These are phyloP conservation scores for Hololepta plana DNA, from an alignment of 2,888 invertebrate species.

Conservation along the genomic window DNA sequence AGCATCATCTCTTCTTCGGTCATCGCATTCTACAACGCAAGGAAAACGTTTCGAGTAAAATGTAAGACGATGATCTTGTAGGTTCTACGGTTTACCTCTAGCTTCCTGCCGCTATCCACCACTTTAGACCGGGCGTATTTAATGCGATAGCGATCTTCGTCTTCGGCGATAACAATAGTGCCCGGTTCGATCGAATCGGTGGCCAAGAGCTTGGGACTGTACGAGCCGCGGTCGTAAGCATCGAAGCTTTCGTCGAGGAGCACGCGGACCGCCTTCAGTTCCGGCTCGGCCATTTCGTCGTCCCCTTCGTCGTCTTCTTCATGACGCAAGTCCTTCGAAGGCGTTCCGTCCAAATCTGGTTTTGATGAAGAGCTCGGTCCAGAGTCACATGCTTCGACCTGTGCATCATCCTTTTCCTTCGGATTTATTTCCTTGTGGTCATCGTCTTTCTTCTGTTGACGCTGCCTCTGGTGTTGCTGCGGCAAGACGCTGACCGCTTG, in stretches of 20 bases:
- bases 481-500: too few species aligned
- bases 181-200: conserved; percentile 50
- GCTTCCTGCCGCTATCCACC: conserved; percentile 37
- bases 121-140: conserved; percentile 53
- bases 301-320: conserved; percentile 8
- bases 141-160: conserved; percentile 57
- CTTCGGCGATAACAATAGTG: conserved; percentile 56
- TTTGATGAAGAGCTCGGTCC: too few species aligned
- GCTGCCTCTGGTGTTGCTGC: too few species aligned
- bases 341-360: too few species aligned
- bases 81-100: conserved; percentile 28
- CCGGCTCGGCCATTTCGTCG: conserved; percentile 6
- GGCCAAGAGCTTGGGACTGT: conserved; percentile 59
- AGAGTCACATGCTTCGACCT: conserved; percentile 3
- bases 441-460: not conserved
- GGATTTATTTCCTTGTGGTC: not conserved
- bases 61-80: not conserved
- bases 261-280: conserved; percentile 30
- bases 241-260: conserved; percentile 37
- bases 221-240: conserved; percentile 64
- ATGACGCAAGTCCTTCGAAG: too few species aligned
- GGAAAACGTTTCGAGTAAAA: too few species aligned
- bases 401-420: not conserved
- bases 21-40: conserved; percentile 17
- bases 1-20: conserved; percentile 42